A percentile compares a stretch with the other conserved stretches of the same genome.
phyloP scores from a whole-genome alignment of 2,888 invertebrate species.

The Clostera curtula region DNA sequence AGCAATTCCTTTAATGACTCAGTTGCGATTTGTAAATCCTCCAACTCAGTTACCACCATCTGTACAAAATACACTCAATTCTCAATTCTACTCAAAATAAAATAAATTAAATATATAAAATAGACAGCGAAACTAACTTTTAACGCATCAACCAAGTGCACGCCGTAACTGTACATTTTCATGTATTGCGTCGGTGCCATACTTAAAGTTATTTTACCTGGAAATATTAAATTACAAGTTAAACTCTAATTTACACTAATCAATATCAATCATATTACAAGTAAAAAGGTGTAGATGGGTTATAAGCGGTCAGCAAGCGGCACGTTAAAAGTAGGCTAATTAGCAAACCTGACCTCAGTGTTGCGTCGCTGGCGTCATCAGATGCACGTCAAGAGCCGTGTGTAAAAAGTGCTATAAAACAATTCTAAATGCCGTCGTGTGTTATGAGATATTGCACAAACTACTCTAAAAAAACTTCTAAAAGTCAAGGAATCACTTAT shows the following conservation, averaged over 20 bases:
- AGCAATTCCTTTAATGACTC: constrained; percentile 40
- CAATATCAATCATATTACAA: no score
- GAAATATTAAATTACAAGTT: constrained; percentile 41
- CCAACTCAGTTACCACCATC: constrained; percentile 28
- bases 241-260: no score
- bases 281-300: no score
- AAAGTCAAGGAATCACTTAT: no score
- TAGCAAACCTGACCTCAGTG: no score
- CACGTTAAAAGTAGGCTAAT: neutral
- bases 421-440: no score
- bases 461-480: no score
- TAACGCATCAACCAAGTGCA: constrained; percentile 63
- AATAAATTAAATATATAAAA: constrained; percentile 1
- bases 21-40: constrained; percentile 42
- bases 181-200: constrained; percentile 63
- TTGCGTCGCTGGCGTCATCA: no score
- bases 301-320: neutral
- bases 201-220: constrained; percentile 61
- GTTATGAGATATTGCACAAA: no score
- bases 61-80: constrained; percentile 13
- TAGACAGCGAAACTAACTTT: constrained; percentile 31
- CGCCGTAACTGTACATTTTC: constrained; percentile 69
- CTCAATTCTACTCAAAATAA: constrained; percentile 1
- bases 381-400: no score
- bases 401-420: no score